A percentile compares a stretch with the other conserved stretches of the same genome.
phyloP scores from a whole-genome alignment of 2,888 invertebrate genomes.

The Trichopria drosophilae region DNA sequence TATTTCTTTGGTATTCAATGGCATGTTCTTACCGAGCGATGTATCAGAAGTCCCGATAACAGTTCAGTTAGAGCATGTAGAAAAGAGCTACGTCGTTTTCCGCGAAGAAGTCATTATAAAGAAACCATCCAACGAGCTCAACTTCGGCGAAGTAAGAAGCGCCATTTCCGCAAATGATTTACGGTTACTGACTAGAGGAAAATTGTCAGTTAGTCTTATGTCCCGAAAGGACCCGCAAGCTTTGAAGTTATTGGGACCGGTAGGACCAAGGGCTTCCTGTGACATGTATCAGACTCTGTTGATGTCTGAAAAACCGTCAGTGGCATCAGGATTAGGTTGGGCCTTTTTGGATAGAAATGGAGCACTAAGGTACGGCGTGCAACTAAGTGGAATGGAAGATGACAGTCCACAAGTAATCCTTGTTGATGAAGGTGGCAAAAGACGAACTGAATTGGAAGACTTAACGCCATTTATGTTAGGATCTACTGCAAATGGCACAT shows the following conservation, averaged over 20 bases:
- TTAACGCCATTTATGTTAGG: slow-evolving; percentile 66
- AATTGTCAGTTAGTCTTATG: slow-evolving; percentile 71
- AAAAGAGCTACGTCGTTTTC: slow-evolving; percentile 73
- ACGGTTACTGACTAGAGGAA: slow-evolving; percentile 75
- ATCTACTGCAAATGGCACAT: slow-evolving; percentile 71
- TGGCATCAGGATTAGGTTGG: slow-evolving; percentile 72
- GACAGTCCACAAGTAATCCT: slow-evolving; percentile 66
- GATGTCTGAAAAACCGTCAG: slow-evolving; percentile 62
- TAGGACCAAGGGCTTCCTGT: slow-evolving; percentile 76
- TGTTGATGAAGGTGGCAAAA: slow-evolving; percentile 73
- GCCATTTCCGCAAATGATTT: slow-evolving; percentile 77
- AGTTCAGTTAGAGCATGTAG: slow-evolving; percentile 70
- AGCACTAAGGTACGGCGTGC: slow-evolving; percentile 74
- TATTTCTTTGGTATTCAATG: slow-evolving; percentile 79
- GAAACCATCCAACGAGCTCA: slow-evolving; percentile 77
- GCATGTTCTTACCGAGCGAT: slow-evolving; percentile 71
- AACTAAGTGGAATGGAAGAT: slow-evolving; percentile 47
- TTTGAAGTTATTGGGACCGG: slow-evolving; percentile 70
- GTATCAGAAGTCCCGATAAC: slow-evolving; percentile 70
- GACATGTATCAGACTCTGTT: slow-evolving; percentile 78
- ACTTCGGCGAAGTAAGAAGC: slow-evolving; percentile 77
- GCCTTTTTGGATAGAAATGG: slow-evolving; percentile 78
- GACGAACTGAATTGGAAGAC: slow-evolving; percentile 75
- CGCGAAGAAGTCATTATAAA: slow-evolving; percentile 69
- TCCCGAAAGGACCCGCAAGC: slow-evolving; percentile 69